Evolutionary conservation across 2,888 invertebrate species (phyloP).

Genomic region (Cyaniris semiargus): DNA sequence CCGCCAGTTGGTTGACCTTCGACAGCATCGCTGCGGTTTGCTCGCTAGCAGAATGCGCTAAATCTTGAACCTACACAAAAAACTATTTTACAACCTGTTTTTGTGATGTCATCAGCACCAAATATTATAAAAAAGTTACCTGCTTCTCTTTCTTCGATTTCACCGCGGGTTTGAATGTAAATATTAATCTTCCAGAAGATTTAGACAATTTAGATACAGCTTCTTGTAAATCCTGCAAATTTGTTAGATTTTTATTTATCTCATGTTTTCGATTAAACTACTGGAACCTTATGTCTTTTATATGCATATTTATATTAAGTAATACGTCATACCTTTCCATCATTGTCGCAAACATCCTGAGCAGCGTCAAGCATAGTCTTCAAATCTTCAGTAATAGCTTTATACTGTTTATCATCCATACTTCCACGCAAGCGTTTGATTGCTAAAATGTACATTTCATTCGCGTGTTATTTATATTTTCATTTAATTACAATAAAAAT

Average conservation of each 20-base stretch:
- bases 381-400: conserved; percentile 35
- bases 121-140: conserved; percentile 36
- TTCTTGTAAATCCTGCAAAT: conserved; percentile 37
- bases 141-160: conserved; percentile 41
- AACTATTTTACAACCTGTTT: neutral
- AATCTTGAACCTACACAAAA: conserved; percentile 43
- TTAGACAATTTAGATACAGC: conserved; percentile 35
- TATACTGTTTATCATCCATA: conserved; percentile 33
- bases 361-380: conserved; percentile 38
- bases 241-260: neutral
- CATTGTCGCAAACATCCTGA: conserved; percentile 32
- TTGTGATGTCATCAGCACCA: neutral
- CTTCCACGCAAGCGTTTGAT: conserved; percentile 26
- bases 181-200: conserved; percentile 39
- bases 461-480: neutral
- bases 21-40: conserved; percentile 48
- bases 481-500: neutral
- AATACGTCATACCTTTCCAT: neutral
- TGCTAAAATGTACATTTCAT: neutral
- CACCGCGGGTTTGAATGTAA: conserved; percentile 39
- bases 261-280: neutral
- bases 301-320: neutral
- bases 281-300: too few relatives aligned
- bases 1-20: conserved; percentile 47
- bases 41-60: conserved; percentile 48